Evolutionary conservation across 1,140 invertebrate genomes (phyloP).

Genomic region (Vollenhovia emeryi): DNA sequence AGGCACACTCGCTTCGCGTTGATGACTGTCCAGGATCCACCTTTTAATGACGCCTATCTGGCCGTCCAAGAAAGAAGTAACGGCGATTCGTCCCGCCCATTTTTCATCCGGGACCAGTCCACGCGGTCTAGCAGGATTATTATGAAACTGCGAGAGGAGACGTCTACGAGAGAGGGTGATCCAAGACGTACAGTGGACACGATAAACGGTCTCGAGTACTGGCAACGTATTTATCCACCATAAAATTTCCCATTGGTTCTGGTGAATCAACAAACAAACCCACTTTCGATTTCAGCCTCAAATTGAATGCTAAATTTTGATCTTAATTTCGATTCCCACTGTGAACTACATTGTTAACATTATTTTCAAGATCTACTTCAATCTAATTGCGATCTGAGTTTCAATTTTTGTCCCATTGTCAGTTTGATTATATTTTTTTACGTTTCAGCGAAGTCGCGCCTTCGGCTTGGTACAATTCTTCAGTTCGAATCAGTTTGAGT

Average conservation of each 20-base stretch:
- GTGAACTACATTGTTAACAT: background rate
- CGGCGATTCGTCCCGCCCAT: constrained; percentile 61
- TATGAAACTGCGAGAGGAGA: constrained; percentile 53
- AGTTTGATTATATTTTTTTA: background rate
- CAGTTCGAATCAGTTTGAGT: background rate
- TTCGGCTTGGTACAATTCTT: background rate
- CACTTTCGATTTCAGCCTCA: background rate
- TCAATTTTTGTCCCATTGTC: background rate
- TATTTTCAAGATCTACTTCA: background rate
- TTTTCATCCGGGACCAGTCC: constrained; percentile 71
- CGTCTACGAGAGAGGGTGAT: constrained; percentile 41
- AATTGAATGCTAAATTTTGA: background rate
- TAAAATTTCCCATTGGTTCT: too few relatives aligned
- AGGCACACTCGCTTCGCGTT: constrained; percentile 10
- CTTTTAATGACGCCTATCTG: constrained; percentile 66
- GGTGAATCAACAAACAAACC: background rate
- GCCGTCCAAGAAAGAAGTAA: constrained; percentile 54
- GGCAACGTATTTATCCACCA: background rate
- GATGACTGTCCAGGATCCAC: constrained; percentile 57
- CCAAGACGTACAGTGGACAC: constrained; percentile 25
- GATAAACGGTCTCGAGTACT: background rate
- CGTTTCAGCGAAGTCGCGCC: background rate
- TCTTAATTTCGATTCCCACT: background rate
- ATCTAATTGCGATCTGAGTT: background rate
- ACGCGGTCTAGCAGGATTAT: constrained; percentile 65